Base-by-base conservation (phyloP, 1,140 invertebrate species). In the Drosophila cardini region DNA sequence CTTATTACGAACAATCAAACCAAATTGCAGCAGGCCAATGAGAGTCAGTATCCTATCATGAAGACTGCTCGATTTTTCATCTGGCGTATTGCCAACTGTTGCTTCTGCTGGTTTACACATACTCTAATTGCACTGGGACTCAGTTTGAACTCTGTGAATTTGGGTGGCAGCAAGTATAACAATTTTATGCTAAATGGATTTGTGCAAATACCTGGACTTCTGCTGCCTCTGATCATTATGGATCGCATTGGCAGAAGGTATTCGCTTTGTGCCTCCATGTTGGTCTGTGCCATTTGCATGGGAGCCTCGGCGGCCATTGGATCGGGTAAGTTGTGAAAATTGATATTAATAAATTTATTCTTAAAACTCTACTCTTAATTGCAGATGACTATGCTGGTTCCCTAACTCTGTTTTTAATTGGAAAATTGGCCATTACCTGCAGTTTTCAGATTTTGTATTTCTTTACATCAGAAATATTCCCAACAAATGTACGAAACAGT, bases 91-190 rank as follows among this genome's bases (percentile, higher is more conserved):
- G 80, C 94, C 2, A 93, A 94, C 21, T 95, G 95, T 73, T 94
- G 93, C 48, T 94, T 95, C 90, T 96, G 94, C 91, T 96, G 95
- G 95, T 92, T 95, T 2, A 94, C 95, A 0, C 94, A 94, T 70
- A 93, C 95, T 0, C 95, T 97, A 79, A 94, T 97, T 4, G 97
- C 96, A 80, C 96, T 97, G 90, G 97, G 96, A 0, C 90, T 97
- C 10, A 96, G 96, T n/a, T 93, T 97, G 42, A 96, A 96, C 84
- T 95, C 96, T 0, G 96, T 96, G 2, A 93, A 95, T 56, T 93
- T 97, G 40, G 94, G 94, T 0, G 96, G 96, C 18, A 94, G 96
- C 84, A 94, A 94, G 80, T 96, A 96, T 90, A 90, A 93, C 3
- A 95, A 96, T 90, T 96, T 96, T 76, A 95, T 95, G 53, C 91